Base-by-base conservation (phyloP, 2,888 invertebrate species). In the Lasioglossum villosulum region DNA sequence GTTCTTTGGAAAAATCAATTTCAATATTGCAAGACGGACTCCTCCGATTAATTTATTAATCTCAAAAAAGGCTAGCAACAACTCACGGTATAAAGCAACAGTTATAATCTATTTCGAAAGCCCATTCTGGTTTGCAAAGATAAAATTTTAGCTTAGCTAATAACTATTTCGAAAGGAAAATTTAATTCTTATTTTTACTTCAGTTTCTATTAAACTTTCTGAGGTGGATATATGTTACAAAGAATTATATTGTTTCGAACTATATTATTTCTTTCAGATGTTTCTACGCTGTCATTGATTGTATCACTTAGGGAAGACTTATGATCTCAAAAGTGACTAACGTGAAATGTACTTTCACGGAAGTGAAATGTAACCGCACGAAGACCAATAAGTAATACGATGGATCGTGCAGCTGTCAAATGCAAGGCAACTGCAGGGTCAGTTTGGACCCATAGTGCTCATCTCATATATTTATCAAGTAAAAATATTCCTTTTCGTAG, bases 301-400 rank as follows among this genome's bases (percentile, higher is more conserved):
- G 34, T 82, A 71, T 63, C 30, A 27, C 19, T 27, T 71, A 52
- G 59, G 6, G 8, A 71, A 83, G 70, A 52, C n/a, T 78, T 52
- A 59, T 48, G 37, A 66, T 48, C n/a, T 74, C 42, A 42, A 16
- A 59, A 82, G 27, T 71, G 68, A 52, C 23, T 34, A 30, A 48
- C 37, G 66, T 37, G 42, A 70, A 71, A 77, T 75, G 19, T 34
- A 86, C 74, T n/a, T 23, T 34, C 12, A 34, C 75, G 80, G 70
- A 84, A 72, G 63, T 84, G 66, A 80, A 80, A 77, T 80, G 76
- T 75, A 78, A 19, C 75, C 48, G 30, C 56, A 66, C 39, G 77
- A 52, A 75, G 66, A 39, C 27, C 56, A 75, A n/a, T n/a, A n/a
- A 56, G 23, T 75, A 75, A 39, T 71, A 77, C 34, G 66, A 34